Conservation (phyloP, 2,113 vertebrate species). For the Acrocephalus arundinaceus region DNA sequence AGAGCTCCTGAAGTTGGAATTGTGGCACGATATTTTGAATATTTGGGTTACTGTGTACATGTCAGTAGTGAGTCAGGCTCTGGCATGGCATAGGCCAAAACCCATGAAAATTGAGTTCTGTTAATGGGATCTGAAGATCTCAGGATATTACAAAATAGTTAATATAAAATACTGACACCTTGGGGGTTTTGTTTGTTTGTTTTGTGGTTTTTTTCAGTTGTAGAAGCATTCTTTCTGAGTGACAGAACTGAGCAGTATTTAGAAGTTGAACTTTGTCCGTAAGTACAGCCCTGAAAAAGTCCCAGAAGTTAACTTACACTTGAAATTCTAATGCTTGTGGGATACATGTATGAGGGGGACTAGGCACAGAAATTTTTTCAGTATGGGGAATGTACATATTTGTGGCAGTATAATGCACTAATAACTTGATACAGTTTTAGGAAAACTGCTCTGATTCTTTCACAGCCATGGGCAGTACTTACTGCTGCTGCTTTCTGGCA, state of each 20-base stretch:
- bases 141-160: not conserved
- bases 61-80: not conserved
- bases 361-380: not conserved
- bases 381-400: not conserved
- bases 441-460: conserved; percentile 35
- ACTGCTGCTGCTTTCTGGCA: conserved; percentile 85
- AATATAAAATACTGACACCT: not conserved
- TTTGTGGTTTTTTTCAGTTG: conserved; percentile 71
- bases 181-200: not conserved
- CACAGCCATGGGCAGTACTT: conserved; percentile 90
- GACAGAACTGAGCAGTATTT: conserved; percentile 84
- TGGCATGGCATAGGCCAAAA: not conserved
- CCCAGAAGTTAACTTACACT: not conserved
- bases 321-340: not conserved
- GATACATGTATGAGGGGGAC: not conserved
- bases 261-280: conserved; percentile 93
- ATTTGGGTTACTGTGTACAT: not conserved
- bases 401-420: not conserved
- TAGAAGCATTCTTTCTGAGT: conserved; percentile 91
- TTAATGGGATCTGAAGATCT: not conserved
- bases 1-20: not conserved
- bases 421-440: not conserved
- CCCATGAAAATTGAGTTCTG: not conserved
- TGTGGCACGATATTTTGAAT: not conserved
- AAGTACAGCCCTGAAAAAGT: conserved; percentile 69